A percentile compares a stretch with the other conserved stretches of the same genome.
Evolutionary conservation across 2,888 invertebrate genomes (phyloP).

Genomic region (Thyatira batis): DNA sequence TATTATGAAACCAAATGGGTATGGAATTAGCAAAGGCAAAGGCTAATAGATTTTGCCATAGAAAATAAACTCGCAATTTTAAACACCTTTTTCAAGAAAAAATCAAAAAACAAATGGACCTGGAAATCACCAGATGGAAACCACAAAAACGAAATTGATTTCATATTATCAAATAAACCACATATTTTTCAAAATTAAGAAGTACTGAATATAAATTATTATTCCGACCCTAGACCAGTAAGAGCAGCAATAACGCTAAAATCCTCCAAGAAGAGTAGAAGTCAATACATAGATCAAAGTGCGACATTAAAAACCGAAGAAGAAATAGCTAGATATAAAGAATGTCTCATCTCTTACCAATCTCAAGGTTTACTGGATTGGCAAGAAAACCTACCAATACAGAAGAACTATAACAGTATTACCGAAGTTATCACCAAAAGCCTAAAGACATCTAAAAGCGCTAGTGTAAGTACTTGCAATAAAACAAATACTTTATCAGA

Average conservation of each 20-base stretch:
- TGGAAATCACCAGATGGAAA: constrained; percentile 19
- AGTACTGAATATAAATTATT: constrained; percentile 15
- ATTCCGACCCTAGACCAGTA: neutral
- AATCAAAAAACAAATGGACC: constrained; percentile 24
- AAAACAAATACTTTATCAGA: too few relatives aligned
- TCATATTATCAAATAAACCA: constrained; percentile 19
- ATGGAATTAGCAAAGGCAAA: constrained; percentile 27
- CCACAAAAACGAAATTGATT: constrained; percentile 24
- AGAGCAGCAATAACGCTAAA: neutral
- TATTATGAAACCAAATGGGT: too few relatives aligned
- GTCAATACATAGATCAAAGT: neutral
- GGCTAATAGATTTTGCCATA: constrained; percentile 22
- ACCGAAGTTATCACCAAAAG: too few relatives aligned
- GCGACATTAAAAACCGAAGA: constrained; percentile 9
- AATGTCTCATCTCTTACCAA: too few relatives aligned
- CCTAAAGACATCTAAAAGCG: too few relatives aligned
- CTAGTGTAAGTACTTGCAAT: too few relatives aligned
- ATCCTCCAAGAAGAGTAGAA: neutral
- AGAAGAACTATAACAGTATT: too few relatives aligned
- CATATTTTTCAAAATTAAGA: constrained; percentile 14
- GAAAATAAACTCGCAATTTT: constrained; percentile 24
- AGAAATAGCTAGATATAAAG: constrained; percentile 12
- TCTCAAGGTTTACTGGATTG: too few relatives aligned
- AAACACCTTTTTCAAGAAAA: too few relatives aligned
- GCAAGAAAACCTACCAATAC: too few relatives aligned